Percentiles rank a stretch among this genome's conserved stretches.
phyloP scores from a whole-genome alignment of 1,140 invertebrate species.

The Lepidostoma basale region DNA sequence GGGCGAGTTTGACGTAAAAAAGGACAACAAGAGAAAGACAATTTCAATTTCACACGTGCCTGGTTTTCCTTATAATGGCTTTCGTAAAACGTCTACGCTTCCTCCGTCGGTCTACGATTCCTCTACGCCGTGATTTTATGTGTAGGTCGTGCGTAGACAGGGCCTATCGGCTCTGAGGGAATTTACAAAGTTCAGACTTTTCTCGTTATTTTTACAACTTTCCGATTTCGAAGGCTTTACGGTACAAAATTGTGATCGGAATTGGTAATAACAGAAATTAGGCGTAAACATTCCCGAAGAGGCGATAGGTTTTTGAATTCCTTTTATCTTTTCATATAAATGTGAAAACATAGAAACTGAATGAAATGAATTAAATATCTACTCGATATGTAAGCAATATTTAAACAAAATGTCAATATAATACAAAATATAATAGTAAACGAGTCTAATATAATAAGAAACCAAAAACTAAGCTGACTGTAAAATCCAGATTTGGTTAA shows the following conservation, averaged over 20 bases:
- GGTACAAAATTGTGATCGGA: conserved; percentile 45
- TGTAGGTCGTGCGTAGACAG: conserved; percentile 44
- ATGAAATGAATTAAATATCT: neutral
- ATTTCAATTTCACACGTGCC: conserved; percentile 48
- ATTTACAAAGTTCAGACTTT: conserved; percentile 44
- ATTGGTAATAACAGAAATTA: conserved; percentile 47
- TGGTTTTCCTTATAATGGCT: conserved; percentile 46
- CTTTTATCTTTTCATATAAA: too few species aligned
- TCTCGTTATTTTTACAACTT: conserved; percentile 47
- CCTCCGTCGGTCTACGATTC: conserved; percentile 18
- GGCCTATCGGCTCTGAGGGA: conserved; percentile 35
- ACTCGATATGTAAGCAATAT: too few species aligned
- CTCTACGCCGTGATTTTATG: conserved; percentile 40
- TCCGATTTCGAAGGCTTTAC: conserved; percentile 43
- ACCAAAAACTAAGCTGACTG: too few species aligned
- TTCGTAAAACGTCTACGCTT: conserved; percentile 38
- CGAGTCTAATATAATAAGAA: too few species aligned
- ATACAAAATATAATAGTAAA: too few species aligned
- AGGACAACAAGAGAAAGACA: conserved; percentile 45
- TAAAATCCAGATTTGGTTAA: too few species aligned
- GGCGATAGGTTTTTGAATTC: neutral
- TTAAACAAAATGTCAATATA: too few species aligned
- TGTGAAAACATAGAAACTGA: neutral
- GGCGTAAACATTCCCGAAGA: conserved; percentile 31
- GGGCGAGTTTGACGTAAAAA: conserved; percentile 42